Conservation (phyloP, 2,113 vertebrate genomes). For the Zeus faber region DNA sequence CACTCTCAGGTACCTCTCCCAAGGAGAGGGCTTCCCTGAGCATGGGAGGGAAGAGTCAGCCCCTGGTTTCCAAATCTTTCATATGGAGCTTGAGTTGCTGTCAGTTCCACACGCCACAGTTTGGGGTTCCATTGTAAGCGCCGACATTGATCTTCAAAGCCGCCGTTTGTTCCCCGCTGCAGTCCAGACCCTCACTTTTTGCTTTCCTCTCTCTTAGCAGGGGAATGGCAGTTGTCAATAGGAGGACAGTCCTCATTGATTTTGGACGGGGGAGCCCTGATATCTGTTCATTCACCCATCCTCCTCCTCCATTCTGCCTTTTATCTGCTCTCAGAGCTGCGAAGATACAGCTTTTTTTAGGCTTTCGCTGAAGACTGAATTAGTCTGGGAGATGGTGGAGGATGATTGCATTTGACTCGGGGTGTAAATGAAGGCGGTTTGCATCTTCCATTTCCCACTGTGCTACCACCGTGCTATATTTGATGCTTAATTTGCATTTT, state of each 20-base stretch:
- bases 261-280: slow-evolving; percentile 22
- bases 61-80: slow-evolving; percentile 45
- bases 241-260: slow-evolving; percentile 28
- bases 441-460: slow-evolving; percentile 28
- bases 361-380: slow-evolving; percentile 38
- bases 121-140: slow-evolving; percentile 41
- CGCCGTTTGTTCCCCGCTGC: slow-evolving; percentile 19
- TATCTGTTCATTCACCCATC: slow-evolving; percentile 21
- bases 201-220: slow-evolving; percentile 15
- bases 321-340: slow-evolving; percentile 22
- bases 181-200: slow-evolving; percentile 26
- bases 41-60: slow-evolving; percentile 27
- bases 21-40: slow-evolving; percentile 39
- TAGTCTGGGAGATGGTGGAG: slow-evolving; percentile 35
- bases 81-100: slow-evolving; percentile 46
- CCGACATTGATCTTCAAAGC: slow-evolving; percentile 62
- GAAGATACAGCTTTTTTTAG: slow-evolving; percentile 24
- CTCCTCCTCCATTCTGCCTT: not conserved
- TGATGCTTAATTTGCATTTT: slow-evolving; percentile 55
- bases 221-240: slow-evolving; percentile 12
- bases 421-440: slow-evolving; percentile 45
- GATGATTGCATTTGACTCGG: slow-evolving; percentile 54
- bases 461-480: slow-evolving; percentile 35
- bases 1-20: slow-evolving; percentile 49
- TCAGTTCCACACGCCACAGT: slow-evolving; percentile 35